These are phyloP conservation scores for Poecile atricapillus DNA, from an alignment of 2,113 vertebrate genomes.

Conservation along the genomic window DNA sequence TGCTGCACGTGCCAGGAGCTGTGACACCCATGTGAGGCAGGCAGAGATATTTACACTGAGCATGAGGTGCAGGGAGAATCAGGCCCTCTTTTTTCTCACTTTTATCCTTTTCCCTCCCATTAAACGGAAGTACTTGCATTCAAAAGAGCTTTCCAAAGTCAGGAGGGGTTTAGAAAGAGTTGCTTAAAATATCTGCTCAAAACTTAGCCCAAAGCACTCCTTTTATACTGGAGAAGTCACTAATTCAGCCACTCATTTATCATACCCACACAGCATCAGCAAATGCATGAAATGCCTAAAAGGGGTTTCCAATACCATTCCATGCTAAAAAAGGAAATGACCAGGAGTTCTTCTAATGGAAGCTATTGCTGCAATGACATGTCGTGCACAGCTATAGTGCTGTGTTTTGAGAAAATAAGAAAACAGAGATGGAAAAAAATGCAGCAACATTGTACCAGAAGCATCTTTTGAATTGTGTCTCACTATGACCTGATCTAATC, in stretches of 20 bases:
- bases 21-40: not conserved
- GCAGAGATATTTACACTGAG: rapidly evolving
- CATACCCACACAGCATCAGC: not conserved
- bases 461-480: not conserved
- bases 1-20: not conserved
- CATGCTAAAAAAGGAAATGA: conserved; percentile 58
- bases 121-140: not conserved
- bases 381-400: conserved; percentile 35
- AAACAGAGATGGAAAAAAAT: conserved; percentile 27
- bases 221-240: conserved; percentile 45
- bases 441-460: not conserved
- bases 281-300: conserved; percentile 74
- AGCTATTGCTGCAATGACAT: conserved; percentile 68
- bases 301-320: conserved; percentile 61
- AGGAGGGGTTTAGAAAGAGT: not conserved
- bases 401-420: conserved; percentile 39
- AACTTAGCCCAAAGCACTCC: conserved; percentile 69
- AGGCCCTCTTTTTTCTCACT: not conserved
- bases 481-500: not conserved
- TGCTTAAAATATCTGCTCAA: conserved; percentile 54
- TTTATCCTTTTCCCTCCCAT: not conserved
- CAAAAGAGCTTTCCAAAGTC: not conserved
- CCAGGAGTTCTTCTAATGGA: conserved; percentile 66
- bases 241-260: conserved; percentile 44
- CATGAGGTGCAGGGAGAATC: rapidly evolving